Conservation (phyloP, 1,140 invertebrate genomes). For the Conus betulinus region DNA sequence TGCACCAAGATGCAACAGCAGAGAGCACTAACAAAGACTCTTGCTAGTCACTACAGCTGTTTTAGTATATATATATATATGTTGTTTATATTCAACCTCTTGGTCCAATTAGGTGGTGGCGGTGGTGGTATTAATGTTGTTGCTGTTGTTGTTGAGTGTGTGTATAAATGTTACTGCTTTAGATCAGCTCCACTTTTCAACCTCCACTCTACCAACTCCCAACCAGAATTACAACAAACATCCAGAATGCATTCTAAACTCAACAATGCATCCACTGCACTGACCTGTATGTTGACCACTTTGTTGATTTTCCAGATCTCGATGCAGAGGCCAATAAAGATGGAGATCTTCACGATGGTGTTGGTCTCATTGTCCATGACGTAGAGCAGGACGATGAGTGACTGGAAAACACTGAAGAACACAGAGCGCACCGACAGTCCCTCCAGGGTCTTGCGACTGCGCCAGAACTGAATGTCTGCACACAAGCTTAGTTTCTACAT, state of each 20-base stretch:
- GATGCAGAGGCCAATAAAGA: constrained; percentile 92
- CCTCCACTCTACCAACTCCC: no score
- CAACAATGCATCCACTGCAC: not conserved
- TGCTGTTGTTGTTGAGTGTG: no score
- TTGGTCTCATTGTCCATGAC: constrained; percentile 99
- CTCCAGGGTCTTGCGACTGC: constrained; percentile 96
- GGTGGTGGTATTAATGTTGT: no score
- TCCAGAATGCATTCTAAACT: not conserved
- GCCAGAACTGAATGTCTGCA: constrained; percentile 99
- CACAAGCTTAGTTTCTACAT: constrained; percentile 43
- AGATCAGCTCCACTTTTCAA: no score
- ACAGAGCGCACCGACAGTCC: constrained; percentile 98
- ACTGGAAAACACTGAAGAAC: constrained; percentile 99
- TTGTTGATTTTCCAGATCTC: constrained; percentile 99
- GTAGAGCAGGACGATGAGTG: constrained; percentile 94
- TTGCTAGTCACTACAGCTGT: no score
- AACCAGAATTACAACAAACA: no score
- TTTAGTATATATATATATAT: no score
- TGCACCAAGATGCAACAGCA: no score
- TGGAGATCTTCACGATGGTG: constrained; percentile 92
- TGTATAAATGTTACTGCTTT: no score
- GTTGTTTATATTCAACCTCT: no score
- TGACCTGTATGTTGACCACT: constrained; percentile 79
- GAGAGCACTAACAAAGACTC: no score
- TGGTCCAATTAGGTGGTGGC: no score